Base-by-base conservation (phyloP, 1,140 invertebrate species). In the Saccostrea cuccullata region DNA sequence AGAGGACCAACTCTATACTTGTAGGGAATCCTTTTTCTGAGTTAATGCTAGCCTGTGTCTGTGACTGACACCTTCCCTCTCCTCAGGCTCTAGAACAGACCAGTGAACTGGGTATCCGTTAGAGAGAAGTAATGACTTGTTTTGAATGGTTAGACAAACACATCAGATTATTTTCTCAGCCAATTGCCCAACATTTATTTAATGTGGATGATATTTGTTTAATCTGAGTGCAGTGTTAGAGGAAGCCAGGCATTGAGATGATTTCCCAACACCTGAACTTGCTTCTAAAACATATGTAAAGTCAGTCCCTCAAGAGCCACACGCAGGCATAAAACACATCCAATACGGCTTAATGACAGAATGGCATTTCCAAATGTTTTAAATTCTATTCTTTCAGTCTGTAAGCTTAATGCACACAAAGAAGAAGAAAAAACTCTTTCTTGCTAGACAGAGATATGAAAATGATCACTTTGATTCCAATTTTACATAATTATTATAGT, bases 101-200 rank as follows among this genome's bases (percentile, higher is more conserved):
- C 58, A 20, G 58, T 64, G 58, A 8, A 47, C 58, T 20, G 15
- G 58, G 17, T 64, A 64, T 64, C 58, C 15, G 58, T 64, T 17
- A 6, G 1, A 64, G 70, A 36, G 70, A 30, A 30, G 70, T 77
- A 77, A 77, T 77, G 26, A 77, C 26, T 77, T 77, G 70, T 77
- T 77, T 77, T 77, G 26, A 36, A 77, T 77, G 70, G 26, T 77
- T 77, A 77, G 30, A 77, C 70, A 77, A 77, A 77, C 30, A 77
- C 12, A 77, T 77, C 13, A 15, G 23, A 77, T 77, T 77, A 77
- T 77, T 77, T 77, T 77, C 70, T 77, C 30, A 40, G 26, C 70
- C 23, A 77, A 77, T 77, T 77, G 70, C 70, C 26, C 70, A 77
- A 77, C 70, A 77, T 77, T 77, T 77, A 15, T 77, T 77, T 77